These are phyloP conservation scores for Brachyopa scutellaris DNA, from an alignment of 2,888 invertebrate species.

Conservation along the genomic window DNA sequence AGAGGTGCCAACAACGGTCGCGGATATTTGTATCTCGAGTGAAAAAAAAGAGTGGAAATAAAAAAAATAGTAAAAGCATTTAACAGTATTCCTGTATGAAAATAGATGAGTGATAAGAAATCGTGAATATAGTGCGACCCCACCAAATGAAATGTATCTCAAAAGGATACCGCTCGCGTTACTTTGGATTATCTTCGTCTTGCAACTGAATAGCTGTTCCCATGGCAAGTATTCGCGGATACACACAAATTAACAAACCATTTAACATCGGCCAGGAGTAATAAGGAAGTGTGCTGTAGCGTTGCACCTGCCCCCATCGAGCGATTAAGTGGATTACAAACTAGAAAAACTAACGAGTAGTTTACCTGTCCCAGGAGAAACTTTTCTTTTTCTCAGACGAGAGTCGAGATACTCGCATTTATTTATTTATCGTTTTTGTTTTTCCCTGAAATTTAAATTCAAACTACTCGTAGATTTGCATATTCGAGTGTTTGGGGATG, in stretches of 20 bases:
- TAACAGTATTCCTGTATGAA: constrained; percentile 6
- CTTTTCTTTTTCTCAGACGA: constrained; percentile 19
- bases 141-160: constrained; percentile 40
- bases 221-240: constrained; percentile 57
- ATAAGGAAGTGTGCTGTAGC: constrained; percentile 56
- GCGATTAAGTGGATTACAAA: constrained; percentile 67
- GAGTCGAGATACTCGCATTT: too few species aligned
- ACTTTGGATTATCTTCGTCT: constrained; percentile 55
- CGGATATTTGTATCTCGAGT: constrained; percentile 38
- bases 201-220: constrained; percentile 50
- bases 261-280: constrained; percentile 39
- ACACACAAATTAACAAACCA: constrained; percentile 21
- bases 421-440: not conserved
- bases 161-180: constrained; percentile 54
- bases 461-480: too few species aligned
- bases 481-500: constrained; percentile 25
- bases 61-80: constrained; percentile 5
- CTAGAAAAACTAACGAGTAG: constrained; percentile 42
- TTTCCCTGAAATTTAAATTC: constrained; percentile 6
- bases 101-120: constrained; percentile 50
- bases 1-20: constrained; percentile 65
- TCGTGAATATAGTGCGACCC: constrained; percentile 24
- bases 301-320: constrained; percentile 47
- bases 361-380: constrained; percentile 48
- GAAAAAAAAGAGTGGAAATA: constrained; percentile 12